Evolutionary conservation across 1,140 invertebrate genomes (phyloP).

Genomic region (Philopotamus ludificatus): DNA sequence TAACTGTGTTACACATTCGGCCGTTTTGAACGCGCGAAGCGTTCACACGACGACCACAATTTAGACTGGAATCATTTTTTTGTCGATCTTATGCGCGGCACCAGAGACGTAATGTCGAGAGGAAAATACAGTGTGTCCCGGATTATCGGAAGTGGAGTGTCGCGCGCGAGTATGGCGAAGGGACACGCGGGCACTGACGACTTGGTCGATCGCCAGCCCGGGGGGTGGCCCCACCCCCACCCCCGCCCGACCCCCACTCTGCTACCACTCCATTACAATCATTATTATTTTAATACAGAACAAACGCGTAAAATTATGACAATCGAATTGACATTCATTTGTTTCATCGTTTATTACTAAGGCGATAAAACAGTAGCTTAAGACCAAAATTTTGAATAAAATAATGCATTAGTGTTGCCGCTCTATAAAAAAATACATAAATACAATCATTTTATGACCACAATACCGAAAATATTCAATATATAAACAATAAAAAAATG

Average conservation of each 20-base stretch:
- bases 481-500: too few relatives aligned
- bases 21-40: conserved; percentile 34
- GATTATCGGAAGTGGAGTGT: neutral
- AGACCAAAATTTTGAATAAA: too few relatives aligned
- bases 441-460: too few relatives aligned
- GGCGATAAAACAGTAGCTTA: too few relatives aligned
- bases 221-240: conserved; percentile 3
- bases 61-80: conserved; percentile 34
- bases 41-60: conserved; percentile 29
- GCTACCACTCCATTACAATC: neutral
- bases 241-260: neutral
- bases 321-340: too few relatives aligned
- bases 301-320: too few relatives aligned
- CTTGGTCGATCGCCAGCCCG: conserved; percentile 41
- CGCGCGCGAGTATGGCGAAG: neutral
- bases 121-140: neutral
- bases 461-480: too few relatives aligned
- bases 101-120: neutral
- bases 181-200: conserved; percentile 19
- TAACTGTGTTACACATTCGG: conserved; percentile 30
- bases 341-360: too few relatives aligned
- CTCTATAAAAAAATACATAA: too few relatives aligned
- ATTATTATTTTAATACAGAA: too few relatives aligned
- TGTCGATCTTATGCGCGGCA: conserved; percentile 13
- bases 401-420: too few relatives aligned